Base-by-base conservation (phyloP, 2,797 vertebrate genomes). In the Enteromius unitaeniatus region DNA sequence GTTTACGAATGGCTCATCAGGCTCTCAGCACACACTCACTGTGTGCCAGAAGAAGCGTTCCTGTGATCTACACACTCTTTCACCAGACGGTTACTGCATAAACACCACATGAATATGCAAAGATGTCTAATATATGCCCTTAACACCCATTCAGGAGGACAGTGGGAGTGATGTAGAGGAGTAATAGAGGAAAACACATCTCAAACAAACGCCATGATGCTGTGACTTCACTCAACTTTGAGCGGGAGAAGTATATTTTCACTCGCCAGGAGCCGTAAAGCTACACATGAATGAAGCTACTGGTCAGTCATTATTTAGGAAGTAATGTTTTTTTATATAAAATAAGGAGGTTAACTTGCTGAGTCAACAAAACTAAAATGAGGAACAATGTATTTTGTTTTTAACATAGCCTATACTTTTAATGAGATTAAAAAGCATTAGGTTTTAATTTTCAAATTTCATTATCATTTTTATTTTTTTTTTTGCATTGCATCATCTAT, bases 31-130 rank as follows among this genome's bases (percentile, higher is more conserved):
- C 70, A 67, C 68, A 42, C 84, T 78, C 84, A 34, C 73, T 45
- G 77, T 28, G 73, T 80, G 67, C 55, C 72, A 67, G 6, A 64
- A 78, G 70, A 84, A 76, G 49, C 62, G 37, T 85, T 79, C 49
- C 60, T 84, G 47, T 81, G 83, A 87, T 87, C 79, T 85, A 78
- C 78, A 78, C 47, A 88, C 84, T 84, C 79, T 60, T 82, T 84
- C 70, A 34, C 75, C 86, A 89, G 87, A 89, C 88, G 86, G 82
- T 86, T 82, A 78, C 68, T 45, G 70, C 84, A 88, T 83, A 81
- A 85, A 86, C 60, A 4, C 74, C 60, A 58, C 80, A 88, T 89
- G 85, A 90, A 90, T 89, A 90, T 88, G 87, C 86, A 88, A 83
- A 72, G 49, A 70, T 76, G 76, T 86, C 45, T 65, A 79, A 45